Base-by-base conservation (phyloP, 2,113 vertebrate species). In the Acanthisitta chloris region DNA sequence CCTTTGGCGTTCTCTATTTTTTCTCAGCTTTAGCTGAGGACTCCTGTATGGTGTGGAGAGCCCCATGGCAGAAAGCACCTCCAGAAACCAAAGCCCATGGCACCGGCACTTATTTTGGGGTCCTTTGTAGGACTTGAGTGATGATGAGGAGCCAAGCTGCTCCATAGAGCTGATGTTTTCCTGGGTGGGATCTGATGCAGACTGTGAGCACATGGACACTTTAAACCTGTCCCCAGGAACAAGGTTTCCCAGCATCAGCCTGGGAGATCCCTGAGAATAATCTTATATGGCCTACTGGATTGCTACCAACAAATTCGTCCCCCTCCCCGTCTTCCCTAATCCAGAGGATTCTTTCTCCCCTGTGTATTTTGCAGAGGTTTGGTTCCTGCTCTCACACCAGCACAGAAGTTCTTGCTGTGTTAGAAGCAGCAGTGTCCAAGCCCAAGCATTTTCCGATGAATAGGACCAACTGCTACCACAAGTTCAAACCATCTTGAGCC, bases 141-240 rank as follows among this genome's bases (percentile, higher is more conserved):
- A 29, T 14, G 49, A 42, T 36, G 12, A 36, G 43, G 43, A 49
- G 55, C 52, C 46, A 54, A 52, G 48, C 46, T 67, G 29, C 59
- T 67, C 31, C 46, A 45, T 3, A 28, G 9, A 40, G 43, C 28
- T 23, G 49, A 33, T 0, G 5, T 54, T 38, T 36, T 33, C 43
- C 64, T 34, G 64, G 19, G 4, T 23, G 17, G 7, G 43, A 29
- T 34, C 43, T 65, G 57, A 14, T n/a, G 70, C 81, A 90, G 42
- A 18, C 23, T 17, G 7, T 2, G 8, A 43, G 26, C 38, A 38
- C 0, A 0, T 6, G 42, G 28, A 55, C 48, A 19, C 0, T 1
- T 38, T 8, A 42, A 57, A 34, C 9, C 8, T 2, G 16, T n/a
- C 34, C 43, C 31, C 46, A 86, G 51, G 51, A 59, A 19, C 20